Evolutionary conservation across 2,797 vertebrate genomes (phyloP).

Genomic region (Sorex maritimensis): DNA sequence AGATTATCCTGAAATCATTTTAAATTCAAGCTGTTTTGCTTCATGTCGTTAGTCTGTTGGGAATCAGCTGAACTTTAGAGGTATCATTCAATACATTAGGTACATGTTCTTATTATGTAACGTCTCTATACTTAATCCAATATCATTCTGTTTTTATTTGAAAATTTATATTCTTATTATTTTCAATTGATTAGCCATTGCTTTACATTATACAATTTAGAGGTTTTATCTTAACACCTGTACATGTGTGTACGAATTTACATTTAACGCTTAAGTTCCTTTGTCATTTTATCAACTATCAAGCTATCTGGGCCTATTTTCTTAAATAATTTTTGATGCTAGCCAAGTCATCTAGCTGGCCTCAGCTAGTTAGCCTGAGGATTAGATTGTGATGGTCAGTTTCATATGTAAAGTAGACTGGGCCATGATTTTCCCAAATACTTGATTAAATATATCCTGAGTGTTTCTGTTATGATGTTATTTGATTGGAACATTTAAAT

Average conservation of each 20-base stretch:
- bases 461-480: background rate
- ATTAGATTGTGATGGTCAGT: background rate
- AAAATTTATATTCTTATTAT: too few relatives aligned
- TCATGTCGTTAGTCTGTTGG: background rate
- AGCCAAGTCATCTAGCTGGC: background rate
- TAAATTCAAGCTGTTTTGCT: background rate
- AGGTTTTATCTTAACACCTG: too few relatives aligned
- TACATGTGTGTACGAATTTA: too few relatives aligned
- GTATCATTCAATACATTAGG: background rate
- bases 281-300: too few relatives aligned
- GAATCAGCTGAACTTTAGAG: background rate
- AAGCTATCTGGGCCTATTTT: background rate
- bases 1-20: conserved; percentile 17
- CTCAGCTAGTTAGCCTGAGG: background rate
- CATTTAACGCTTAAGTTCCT: too few relatives aligned
- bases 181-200: too few relatives aligned
- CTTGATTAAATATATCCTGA: background rate
- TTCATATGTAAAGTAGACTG: background rate
- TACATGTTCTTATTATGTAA: background rate
- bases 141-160: background rate
- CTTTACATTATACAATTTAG: too few relatives aligned
- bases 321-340: background rate
- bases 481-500: background rate
- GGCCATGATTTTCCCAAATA: too few relatives aligned
- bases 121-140: background rate